Evolutionary conservation across 2,113 vertebrate genomes (phyloP).

Genomic region (Heterotilapia buettikoferi): DNA sequence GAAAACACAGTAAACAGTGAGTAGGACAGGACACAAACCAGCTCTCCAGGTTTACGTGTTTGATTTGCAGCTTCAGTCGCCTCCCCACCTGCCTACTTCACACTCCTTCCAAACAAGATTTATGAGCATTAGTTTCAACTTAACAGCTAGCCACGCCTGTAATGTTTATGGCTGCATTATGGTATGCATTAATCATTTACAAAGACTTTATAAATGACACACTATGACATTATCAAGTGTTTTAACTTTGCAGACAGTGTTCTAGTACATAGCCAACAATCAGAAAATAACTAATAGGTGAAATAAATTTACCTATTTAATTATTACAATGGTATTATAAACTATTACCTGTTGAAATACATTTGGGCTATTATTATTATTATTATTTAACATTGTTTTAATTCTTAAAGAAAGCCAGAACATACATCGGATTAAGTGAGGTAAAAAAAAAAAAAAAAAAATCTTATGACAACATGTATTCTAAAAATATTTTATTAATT

Average conservation of each 20-base stretch:
- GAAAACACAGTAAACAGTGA: neutral
- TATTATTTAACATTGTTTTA: neutral
- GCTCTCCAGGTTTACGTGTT: neutral
- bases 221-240: neutral
- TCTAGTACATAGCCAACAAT: neutral
- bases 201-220: neutral
- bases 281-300: neutral
- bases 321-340: neutral
- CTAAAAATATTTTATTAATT: neutral
- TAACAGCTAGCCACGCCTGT: neutral
- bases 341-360: neutral
- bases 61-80: neutral
- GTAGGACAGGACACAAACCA: neutral
- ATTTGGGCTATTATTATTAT: neutral
- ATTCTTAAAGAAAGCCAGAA: neutral
- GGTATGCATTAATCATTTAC: neutral
- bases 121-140: neutral
- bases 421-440: neutral
- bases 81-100: neutral
- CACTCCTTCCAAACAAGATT: neutral
- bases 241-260: neutral
- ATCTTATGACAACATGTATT: too few species aligned
- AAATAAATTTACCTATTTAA: neutral
- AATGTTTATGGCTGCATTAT: neutral
- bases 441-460: neutral